These are phyloP conservation scores for Sinohyriopsis cumingii DNA, from an alignment of 2,888 invertebrate genomes.

Conservation along the genomic window DNA sequence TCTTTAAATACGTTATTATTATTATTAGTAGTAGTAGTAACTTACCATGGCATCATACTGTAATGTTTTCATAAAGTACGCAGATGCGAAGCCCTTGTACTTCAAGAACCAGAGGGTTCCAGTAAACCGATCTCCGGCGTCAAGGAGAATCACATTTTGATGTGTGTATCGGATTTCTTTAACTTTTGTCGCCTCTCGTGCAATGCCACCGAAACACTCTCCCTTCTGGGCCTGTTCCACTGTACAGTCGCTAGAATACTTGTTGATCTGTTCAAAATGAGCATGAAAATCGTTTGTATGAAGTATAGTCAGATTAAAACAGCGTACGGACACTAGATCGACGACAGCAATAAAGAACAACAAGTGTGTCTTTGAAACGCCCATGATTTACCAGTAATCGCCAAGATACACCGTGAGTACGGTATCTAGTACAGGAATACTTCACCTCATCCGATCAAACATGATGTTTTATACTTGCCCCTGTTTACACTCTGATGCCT, in stretches of 20 bases:
- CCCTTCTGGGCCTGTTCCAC: conserved; percentile 64
- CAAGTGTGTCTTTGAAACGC: too few species aligned
- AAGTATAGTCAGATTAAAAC: conserved; percentile 81
- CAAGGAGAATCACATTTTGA: conserved; percentile 82
- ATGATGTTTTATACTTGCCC: too few species aligned
- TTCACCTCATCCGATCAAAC: too few species aligned
- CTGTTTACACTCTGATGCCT: too few species aligned
- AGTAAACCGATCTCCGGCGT: conserved; percentile 93
- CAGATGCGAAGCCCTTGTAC: conserved; percentile 85
- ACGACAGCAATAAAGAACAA: too few species aligned
- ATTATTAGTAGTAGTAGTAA: background rate
- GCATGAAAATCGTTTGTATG: conserved; percentile 96
- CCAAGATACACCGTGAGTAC: too few species aligned
- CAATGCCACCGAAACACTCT: conserved; percentile 88
- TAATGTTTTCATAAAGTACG: conserved; percentile 84
- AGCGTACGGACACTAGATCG: background rate
- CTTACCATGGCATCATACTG: conserved; percentile 84
- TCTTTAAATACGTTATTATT: background rate
- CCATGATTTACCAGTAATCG: too few species aligned
- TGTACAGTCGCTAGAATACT: conserved; percentile 77
- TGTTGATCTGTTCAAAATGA: conserved; percentile 85
- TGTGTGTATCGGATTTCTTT: conserved; percentile 36
- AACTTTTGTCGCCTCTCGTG: conserved; percentile 74
- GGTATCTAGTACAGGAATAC: too few species aligned
- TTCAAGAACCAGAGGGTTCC: conserved; percentile 90